A percentile compares a stretch with the other conserved stretches of the same genome.
These are phyloP conservation scores for Porites lutea DNA, from an alignment of 64 coral and sea anemone species.

Conservation along the genomic window DNA sequence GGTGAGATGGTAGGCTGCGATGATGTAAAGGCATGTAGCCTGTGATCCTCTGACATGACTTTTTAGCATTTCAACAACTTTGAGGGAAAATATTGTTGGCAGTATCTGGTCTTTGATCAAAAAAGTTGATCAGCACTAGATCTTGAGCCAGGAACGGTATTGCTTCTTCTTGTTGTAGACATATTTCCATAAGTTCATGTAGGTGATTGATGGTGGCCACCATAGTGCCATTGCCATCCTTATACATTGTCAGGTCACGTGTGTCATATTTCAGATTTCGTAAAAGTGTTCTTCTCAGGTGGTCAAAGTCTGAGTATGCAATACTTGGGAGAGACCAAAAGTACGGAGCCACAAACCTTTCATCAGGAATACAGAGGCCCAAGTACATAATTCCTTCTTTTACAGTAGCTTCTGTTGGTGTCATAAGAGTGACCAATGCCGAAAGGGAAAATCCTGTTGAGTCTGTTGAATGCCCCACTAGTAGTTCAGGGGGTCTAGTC, in stretches of 20 bases:
- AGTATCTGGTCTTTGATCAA: conserved; percentile 14
- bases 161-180: background rate
- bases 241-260: conserved; percentile 7
- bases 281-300: conserved; percentile 1
- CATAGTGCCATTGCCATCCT: background rate
- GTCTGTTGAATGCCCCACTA: conserved; percentile 49
- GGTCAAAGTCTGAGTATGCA: conserved; percentile 53
- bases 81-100: background rate
- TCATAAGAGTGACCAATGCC: conserved; percentile 53
- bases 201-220: conserved; percentile 49
- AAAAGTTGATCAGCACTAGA: background rate
- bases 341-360: conserved; percentile 67
- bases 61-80: background rate
- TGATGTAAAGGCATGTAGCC: conserved; percentile 42
- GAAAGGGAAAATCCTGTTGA: conserved; percentile 51
- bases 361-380: conserved; percentile 52
- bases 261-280: conserved; percentile 43
- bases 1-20: background rate
- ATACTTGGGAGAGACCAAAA: conserved; percentile 62
- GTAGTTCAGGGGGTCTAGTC: no score
- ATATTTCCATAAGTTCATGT: conserved; percentile 7
- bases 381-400: conserved; percentile 46
- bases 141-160: background rate
- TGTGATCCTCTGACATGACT: background rate
- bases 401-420: conserved; percentile 43